Evolutionary conservation across 2,113 vertebrate species (phyloP).

Genomic region (Lepidothrix coronata): DNA sequence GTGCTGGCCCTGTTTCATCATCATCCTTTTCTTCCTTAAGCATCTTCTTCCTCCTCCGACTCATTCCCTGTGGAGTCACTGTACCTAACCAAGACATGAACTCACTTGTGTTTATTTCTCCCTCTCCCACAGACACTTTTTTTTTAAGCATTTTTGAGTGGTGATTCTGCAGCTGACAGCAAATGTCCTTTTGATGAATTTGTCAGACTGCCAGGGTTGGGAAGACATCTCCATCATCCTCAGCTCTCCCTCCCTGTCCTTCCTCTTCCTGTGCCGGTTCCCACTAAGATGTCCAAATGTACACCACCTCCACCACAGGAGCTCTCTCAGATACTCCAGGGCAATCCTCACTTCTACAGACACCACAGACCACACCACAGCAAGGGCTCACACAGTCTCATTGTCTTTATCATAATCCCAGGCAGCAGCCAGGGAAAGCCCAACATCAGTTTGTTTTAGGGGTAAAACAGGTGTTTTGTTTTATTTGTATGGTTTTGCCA

Average conservation of each 20-base stretch:
- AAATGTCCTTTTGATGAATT: neutral
- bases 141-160: neutral
- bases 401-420: neutral
- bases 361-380: neutral
- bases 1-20: neutral
- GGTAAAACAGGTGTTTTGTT: neutral
- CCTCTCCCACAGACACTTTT: neutral
- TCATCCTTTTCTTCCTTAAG: neutral
- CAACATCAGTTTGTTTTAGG: neutral
- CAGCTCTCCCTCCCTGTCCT: neutral
- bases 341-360: neutral
- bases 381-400: neutral
- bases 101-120: neutral
- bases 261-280: neutral
- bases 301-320: neutral
- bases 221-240: neutral
- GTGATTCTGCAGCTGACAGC: neutral
- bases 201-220: neutral
- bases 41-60: neutral
- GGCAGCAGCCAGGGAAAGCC: neutral
- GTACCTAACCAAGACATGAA: neutral
- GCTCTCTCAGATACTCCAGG: neutral
- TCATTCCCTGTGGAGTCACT: neutral
- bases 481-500: neutral
- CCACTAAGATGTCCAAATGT: neutral